phyloP scores from a whole-genome alignment of 2,797 vertebrate species.

The Fistularia commersonii region DNA sequence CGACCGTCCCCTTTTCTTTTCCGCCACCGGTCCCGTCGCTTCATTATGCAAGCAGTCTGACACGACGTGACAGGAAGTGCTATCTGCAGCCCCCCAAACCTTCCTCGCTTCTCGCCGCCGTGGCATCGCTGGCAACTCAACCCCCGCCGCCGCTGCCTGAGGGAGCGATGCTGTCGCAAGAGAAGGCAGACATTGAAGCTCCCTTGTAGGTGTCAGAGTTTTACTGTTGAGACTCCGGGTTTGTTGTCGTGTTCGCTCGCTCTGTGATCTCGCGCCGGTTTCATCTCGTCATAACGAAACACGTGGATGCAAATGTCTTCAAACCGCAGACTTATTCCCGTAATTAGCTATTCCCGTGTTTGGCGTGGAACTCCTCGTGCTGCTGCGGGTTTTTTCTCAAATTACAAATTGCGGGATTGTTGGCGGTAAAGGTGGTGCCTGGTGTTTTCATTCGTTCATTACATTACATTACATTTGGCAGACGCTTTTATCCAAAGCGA shows the following conservation, averaged over 20 bases:
- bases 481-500: too few species aligned
- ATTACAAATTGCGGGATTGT: too few species aligned
- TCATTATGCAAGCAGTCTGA: slow-evolving; percentile 82
- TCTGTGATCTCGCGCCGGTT: too few species aligned
- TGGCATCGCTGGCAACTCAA: slow-evolving; percentile 75
- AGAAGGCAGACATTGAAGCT: slow-evolving; percentile 28
- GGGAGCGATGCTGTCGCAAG: slow-evolving; percentile 53
- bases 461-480: too few species aligned
- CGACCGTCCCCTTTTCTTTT: slow-evolving; percentile 49
- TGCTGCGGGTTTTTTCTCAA: too few species aligned
- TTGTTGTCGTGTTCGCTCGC: neutral
- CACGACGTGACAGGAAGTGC: slow-evolving; percentile 77
- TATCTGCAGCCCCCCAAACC: slow-evolving; percentile 82
- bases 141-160: slow-evolving; percentile 62
- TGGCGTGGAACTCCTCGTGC: too few species aligned
- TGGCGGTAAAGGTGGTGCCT: too few species aligned
- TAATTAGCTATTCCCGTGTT: too few species aligned
- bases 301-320: too few species aligned
- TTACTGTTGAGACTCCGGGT: neutral
- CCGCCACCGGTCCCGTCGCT: slow-evolving; percentile 52
- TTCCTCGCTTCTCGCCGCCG: slow-evolving; percentile 68
- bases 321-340: too few species aligned
- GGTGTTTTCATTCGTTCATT: too few species aligned
- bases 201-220: neutral
- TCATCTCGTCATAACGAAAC: too few species aligned